A percentile compares a stretch with the other conserved stretches of the same genome.
Conservation (phyloP, 1,140 invertebrate genomes). For the Agrypnia vestita region DNA sequence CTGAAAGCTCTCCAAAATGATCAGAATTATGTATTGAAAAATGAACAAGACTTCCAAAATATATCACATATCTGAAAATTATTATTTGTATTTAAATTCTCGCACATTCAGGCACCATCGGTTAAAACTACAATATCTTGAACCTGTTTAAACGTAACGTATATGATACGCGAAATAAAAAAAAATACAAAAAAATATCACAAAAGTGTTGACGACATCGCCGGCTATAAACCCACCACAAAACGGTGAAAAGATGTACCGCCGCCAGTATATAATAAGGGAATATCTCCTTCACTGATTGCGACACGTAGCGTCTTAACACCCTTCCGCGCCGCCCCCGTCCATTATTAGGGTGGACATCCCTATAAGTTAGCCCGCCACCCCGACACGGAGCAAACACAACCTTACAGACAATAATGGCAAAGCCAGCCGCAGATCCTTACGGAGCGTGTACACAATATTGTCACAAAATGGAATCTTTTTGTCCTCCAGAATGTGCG, state of each 20-base stretch:
- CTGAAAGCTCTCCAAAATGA: too few species aligned
- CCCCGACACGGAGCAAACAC: slow-evolving; percentile 49
- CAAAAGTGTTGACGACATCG: not conserved
- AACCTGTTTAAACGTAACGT: not conserved
- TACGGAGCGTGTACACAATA: slow-evolving; percentile 60
- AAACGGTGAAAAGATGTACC: slow-evolving; percentile 24
- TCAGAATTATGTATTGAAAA: too few species aligned
- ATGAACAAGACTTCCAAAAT: too few species aligned
- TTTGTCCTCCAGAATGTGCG: slow-evolving; percentile 56
- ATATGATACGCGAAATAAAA: not conserved
- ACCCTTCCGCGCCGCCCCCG: slow-evolving; percentile 58
- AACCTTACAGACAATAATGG: slow-evolving; percentile 58
- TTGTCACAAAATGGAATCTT: slow-evolving; percentile 62
- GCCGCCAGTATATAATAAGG: slow-evolving; percentile 56
- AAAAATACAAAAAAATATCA: not conserved
- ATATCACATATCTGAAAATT: too few species aligned
- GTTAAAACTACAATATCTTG: too few species aligned
- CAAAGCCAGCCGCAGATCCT: slow-evolving; percentile 57
- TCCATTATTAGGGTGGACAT: slow-evolving; percentile 58
- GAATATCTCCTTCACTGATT: slow-evolving; percentile 60
- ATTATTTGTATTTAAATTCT: too few species aligned
- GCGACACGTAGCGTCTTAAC: slow-evolving; percentile 61
- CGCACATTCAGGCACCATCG: too few species aligned
- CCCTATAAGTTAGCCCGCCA: slow-evolving; percentile 53
- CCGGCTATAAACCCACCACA: slow-evolving; percentile 21